phyloP scores from a whole-genome alignment of 2,797 vertebrate genomes.

The Lates japonicus region DNA sequence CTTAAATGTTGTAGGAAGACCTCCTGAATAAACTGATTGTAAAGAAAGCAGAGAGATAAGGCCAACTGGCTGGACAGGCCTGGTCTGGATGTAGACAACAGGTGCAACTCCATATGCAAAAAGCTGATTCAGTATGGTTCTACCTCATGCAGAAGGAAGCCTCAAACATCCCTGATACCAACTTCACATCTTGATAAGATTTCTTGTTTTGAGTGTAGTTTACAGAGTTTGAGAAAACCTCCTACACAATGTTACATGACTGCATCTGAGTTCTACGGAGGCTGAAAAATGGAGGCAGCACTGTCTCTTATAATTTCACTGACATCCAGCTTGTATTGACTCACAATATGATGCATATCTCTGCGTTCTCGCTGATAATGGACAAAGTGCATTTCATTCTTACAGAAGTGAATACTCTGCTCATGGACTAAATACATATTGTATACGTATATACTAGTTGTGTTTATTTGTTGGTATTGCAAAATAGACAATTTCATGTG shows the following conservation, averaged over 20 bases:
- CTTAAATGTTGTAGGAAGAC: constrained; percentile 31
- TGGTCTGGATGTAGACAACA: constrained; percentile 43
- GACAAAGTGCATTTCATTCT: not conserved
- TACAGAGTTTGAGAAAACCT: constrained; percentile 7
- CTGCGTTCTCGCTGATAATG: not conserved
- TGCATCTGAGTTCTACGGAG: not conserved
- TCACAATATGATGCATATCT: not conserved
- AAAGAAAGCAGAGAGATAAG: constrained; percentile 44
- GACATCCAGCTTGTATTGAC: not conserved
- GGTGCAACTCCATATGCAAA: constrained; percentile 70
- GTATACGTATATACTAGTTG: not conserved
- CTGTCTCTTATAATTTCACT: not conserved
- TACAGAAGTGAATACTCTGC: no score
- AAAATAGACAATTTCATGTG: not conserved
- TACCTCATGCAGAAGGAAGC: constrained; percentile 37
- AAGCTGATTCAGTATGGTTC: constrained; percentile 10
- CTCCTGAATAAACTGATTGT: constrained; percentile 43
- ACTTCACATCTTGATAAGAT: not conserved
- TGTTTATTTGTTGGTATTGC: not conserved
- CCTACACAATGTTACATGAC: not conserved
- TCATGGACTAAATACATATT: not conserved
- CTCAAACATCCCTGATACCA: constrained; percentile 11
- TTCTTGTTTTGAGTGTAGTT: not conserved
- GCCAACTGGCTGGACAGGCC: constrained; percentile 22
- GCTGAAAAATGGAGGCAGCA: not conserved